Conservation (phyloP, 2,113 vertebrate genomes). For the Pygoscelis antarcticus region DNA sequence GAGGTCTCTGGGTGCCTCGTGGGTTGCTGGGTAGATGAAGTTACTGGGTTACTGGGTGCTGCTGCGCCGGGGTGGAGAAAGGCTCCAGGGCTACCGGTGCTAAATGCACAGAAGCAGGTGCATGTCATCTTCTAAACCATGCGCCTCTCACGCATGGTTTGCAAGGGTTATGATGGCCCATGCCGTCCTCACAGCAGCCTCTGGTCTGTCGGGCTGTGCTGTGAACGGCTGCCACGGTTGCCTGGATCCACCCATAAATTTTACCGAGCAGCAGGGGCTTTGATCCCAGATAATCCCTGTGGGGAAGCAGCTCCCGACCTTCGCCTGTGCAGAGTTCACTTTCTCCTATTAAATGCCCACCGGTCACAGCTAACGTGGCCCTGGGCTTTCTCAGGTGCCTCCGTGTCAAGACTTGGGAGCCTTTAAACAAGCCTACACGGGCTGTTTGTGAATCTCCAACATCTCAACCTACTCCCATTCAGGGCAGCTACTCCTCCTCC, state of each 20-base stretch:
- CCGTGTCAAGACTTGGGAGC: fast-evolving
- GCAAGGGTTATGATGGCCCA: too few species aligned
- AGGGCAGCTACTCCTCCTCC: not conserved
- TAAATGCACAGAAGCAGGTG: not conserved
- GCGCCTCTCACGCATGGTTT: not conserved
- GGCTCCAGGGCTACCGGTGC: fast-evolving
- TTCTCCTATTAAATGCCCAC: not conserved
- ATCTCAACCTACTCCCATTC: not conserved
- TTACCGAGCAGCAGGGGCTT: not conserved
- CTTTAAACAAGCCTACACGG: not conserved
- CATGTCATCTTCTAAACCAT: not conserved
- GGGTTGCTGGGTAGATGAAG: not conserved
- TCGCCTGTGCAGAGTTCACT: not conserved
- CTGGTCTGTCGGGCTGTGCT: not conserved
- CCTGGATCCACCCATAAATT: not conserved
- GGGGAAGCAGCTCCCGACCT: not conserved
- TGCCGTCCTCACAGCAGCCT: not conserved
- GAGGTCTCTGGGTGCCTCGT: not conserved
- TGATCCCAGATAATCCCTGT: not conserved
- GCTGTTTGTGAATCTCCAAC: not conserved
- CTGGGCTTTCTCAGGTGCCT: not conserved
- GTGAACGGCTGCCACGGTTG: not conserved
- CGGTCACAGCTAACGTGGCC: fast-evolving
- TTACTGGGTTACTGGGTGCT: not conserved
- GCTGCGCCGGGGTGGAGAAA: not conserved